Base-by-base conservation (phyloP, 2,888 invertebrate species). In the Scaptomyza cyrtandrae region DNA sequence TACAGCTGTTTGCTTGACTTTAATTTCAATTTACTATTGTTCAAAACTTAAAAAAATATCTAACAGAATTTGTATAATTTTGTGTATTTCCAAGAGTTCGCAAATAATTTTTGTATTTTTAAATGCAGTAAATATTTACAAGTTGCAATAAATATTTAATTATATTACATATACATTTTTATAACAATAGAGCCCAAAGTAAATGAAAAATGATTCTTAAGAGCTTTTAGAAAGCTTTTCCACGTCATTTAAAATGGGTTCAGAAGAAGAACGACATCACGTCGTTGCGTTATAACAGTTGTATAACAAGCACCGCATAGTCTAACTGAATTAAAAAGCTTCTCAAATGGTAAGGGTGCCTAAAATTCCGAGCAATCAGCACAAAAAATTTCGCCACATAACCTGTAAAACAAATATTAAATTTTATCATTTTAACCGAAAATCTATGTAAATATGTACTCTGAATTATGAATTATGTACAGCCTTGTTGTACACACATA, bases 341-440 rank as follows among this genome's bases (percentile, higher is more conserved):
- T 97, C 93, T 98, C 98, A 82, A 94, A 94, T 14, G 97, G 97
- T 67, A 97, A 90, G 0, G 96, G 95, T 1, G 96, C 95, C 83
- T 95, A 95, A 93, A 97, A 95, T 92, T 97, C 96, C 9, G 97
- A 97, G 92, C 98, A 98, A 90, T 97, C 96, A 29, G 96, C 95
- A 93, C 98, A 98, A 93, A 98, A 98, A 84, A 98, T 96, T 87
- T 96, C 96, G 53, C 98, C 98, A 93, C 98, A 98, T 82, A 96
- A 96, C 93, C 98, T 98, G 73, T 6, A 76, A 65, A 31, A n/a
- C n/a, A n/a, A n/a, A n/a, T n/a, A 24, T 9, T 9, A 35, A 11
- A 35, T 13, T 35, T 11, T 35, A 13, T 1, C 11, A 13, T 35
- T 13, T 35, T 35, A 4, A 13, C 13, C 11, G 2, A 5, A 31